phyloP scores from a whole-genome alignment of 1,140 invertebrate genomes.

The Drosophila simulans region DNA sequence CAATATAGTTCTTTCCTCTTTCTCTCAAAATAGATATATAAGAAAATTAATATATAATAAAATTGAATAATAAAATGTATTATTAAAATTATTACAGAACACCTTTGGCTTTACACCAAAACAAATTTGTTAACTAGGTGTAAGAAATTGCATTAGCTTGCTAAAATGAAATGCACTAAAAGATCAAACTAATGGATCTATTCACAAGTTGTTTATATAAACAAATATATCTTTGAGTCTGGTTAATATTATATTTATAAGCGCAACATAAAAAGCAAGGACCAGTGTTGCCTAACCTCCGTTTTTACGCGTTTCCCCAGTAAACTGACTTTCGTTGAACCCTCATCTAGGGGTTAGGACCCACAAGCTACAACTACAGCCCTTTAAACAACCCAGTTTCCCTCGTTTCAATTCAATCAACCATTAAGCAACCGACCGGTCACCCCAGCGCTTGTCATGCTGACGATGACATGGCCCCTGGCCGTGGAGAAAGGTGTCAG shows the following conservation, averaged over 20 bases:
- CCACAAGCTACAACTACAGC: neutral
- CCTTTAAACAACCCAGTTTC: conserved; percentile 14
- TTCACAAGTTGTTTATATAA: too few species aligned
- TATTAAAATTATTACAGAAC: too few species aligned
- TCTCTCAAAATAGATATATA: too few species aligned
- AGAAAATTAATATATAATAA: too few species aligned
- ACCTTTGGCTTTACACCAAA: neutral
- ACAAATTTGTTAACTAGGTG: neutral
- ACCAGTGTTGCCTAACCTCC: neutral
- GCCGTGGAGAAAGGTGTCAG: conserved; percentile 62
- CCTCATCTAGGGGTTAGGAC: conserved; percentile 1
- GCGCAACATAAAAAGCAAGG: too few species aligned
- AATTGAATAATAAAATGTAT: too few species aligned
- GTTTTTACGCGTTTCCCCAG: neutral
- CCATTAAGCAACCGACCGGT: conserved; percentile 39
- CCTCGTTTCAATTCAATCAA: conserved; percentile 70
- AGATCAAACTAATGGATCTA: neutral
- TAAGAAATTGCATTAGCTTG: neutral
- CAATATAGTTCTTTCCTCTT: too few species aligned
- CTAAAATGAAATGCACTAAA: neutral
- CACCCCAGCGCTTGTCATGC: conserved; percentile 45
- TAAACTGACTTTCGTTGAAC: neutral
- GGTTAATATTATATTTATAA: too few species aligned
- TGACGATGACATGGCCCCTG: conserved; percentile 44
- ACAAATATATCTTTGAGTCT: too few species aligned